phyloP scores from a whole-genome alignment of 2,888 invertebrate species.

The Lasioglossum oenotherae region DNA sequence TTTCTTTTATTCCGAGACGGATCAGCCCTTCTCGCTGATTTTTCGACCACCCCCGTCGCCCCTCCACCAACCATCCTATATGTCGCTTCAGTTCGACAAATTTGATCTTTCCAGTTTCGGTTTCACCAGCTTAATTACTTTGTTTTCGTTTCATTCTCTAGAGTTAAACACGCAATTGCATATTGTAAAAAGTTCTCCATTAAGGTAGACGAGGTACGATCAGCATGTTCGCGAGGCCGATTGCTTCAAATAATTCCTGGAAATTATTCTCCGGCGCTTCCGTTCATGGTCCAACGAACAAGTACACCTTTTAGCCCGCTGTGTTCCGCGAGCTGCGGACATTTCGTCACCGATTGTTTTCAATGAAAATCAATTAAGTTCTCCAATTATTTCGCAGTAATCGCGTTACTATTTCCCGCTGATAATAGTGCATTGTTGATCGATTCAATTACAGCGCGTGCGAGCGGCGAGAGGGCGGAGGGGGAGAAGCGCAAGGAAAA shows the following conservation, averaged over 20 bases:
- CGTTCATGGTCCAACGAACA: neutral
- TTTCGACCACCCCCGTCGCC: neutral
- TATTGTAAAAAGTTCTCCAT: neutral
- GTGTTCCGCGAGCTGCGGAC: neutral
- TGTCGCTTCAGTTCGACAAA: neutral
- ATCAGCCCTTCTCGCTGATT: constrained; percentile 1
- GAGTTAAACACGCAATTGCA: neutral
- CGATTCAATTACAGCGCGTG: constrained; percentile 30
- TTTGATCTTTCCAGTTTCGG: neutral
- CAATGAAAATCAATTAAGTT: constrained; percentile 26
- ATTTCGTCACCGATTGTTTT: neutral
- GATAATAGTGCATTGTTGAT: constrained; percentile 37
- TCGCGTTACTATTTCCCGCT: constrained; percentile 25
- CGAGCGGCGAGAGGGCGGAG: neutral
- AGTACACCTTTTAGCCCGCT: neutral
- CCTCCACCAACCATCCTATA: too few species aligned
- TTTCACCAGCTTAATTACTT: neutral
- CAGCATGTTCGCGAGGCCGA: neutral
- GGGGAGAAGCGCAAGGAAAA: neutral
- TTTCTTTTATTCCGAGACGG: constrained; percentile 54
- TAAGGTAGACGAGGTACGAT: neutral
- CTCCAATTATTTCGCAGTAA: constrained; percentile 40
- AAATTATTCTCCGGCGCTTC: neutral
- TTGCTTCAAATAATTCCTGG: neutral
- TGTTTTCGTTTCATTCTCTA: neutral